A percentile compares a stretch with the other conserved stretches of the same genome.
These are phyloP conservation scores for Drosophila yakuba DNA, from an alignment of 1,140 invertebrate genomes.

Conservation along the genomic window DNA sequence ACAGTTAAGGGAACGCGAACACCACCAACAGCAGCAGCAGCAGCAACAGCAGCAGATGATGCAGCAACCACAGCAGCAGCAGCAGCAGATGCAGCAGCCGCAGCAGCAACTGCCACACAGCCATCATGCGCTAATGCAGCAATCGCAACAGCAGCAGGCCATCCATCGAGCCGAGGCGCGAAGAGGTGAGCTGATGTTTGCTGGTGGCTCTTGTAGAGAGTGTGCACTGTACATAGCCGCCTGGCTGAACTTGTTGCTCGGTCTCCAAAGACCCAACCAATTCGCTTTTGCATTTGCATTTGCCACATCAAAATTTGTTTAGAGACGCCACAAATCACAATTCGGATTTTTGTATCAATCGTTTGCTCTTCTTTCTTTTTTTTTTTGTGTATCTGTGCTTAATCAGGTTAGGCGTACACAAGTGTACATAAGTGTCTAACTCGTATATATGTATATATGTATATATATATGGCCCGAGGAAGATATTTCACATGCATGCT, in stretches of 20 bases:
- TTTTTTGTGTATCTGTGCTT: slow-evolving; percentile 43
- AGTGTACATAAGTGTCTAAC: slow-evolving; percentile 38
- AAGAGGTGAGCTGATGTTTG: slow-evolving; percentile 60
- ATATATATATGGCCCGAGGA: not conserved
- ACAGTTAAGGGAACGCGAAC: slow-evolving; percentile 54
- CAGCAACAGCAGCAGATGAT: slow-evolving; percentile 21
- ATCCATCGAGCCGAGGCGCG: slow-evolving; percentile 72
- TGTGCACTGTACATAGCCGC: slow-evolving; percentile 21
- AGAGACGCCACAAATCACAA: slow-evolving; percentile 33
- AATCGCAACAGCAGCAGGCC: slow-evolving; percentile 74
- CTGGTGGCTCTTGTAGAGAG: slow-evolving; percentile 16
- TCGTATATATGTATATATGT: no score
- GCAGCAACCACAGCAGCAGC: slow-evolving; percentile 18
- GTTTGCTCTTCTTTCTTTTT: slow-evolving; percentile 2
- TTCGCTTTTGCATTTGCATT: slow-evolving; percentile 13
- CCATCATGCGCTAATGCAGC: slow-evolving; percentile 72
- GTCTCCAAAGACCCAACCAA: slow-evolving; percentile 11
- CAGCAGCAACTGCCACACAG: slow-evolving; percentile 65
- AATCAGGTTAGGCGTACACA: slow-evolving; percentile 40
- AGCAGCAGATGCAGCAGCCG: slow-evolving; percentile 32
- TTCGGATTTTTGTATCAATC: slow-evolving; percentile 8
- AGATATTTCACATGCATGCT: slow-evolving; percentile 64
- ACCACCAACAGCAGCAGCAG: slow-evolving; percentile 47
- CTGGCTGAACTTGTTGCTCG: slow-evolving; percentile 44
- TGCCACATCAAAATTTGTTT: slow-evolving; percentile 38